Percentiles rank a stretch among this genome's conserved stretches.
phyloP scores from a whole-genome alignment of 1,140 invertebrate genomes.

The Octopus bimaculoides region DNA sequence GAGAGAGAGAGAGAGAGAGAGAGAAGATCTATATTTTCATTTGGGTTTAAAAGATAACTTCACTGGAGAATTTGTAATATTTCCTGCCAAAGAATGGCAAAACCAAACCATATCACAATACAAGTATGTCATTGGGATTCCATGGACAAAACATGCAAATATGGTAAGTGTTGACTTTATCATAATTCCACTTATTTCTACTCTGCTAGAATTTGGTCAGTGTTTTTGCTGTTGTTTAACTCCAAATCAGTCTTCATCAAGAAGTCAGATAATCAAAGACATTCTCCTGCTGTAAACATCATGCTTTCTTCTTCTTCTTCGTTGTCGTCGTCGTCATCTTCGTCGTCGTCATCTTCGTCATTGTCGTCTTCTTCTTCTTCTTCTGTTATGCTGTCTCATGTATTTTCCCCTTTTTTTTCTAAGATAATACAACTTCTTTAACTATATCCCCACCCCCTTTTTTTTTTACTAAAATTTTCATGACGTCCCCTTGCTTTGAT shows the following conservation, averaged over 20 bases:
- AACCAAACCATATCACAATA: not conserved
- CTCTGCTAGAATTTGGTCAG: not conserved
- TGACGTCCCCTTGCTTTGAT: not conserved
- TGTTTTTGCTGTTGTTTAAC: not conserved
- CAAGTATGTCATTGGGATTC: not conserved
- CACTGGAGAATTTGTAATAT: not conserved
- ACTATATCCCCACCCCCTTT: not conserved
- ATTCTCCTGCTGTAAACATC: not conserved
- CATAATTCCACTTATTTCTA: not conserved
- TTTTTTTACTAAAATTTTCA: not conserved
- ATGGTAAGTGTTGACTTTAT: not conserved
- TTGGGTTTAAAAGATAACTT: not conserved
- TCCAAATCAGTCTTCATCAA: not conserved
- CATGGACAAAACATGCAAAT: not conserved
- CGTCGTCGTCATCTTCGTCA: not conserved
- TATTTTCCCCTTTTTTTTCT: not conserved
- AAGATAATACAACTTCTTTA: not conserved
- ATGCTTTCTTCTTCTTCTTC: not conserved
- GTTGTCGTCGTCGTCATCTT: not conserved
- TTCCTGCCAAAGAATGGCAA: not conserved
- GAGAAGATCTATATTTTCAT: not conserved
- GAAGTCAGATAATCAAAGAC: too few relatives aligned
- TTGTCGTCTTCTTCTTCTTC: not conserved
- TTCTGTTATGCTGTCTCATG: not conserved
- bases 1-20: not conserved